Evolutionary conservation across 1,140 invertebrate genomes (phyloP).

Genomic region (Brachionus angularis): DNA sequence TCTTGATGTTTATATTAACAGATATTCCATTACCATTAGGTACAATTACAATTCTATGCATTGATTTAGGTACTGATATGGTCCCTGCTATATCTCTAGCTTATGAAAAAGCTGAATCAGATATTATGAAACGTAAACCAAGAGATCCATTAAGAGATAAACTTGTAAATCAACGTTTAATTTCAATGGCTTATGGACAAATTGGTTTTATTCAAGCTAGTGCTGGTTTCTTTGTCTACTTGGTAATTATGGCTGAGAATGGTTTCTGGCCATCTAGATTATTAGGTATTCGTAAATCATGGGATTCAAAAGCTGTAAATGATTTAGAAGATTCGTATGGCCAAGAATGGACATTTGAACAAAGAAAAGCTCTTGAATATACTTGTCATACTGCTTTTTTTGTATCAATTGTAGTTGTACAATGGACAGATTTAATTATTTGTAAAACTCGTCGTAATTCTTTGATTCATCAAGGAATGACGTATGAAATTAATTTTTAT

Average conservation of each 20-base stretch:
- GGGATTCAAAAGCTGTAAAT: conserved; percentile 92
- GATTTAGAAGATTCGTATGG: conserved; percentile 93
- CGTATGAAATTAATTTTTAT: conserved; percentile 15
- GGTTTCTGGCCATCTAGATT: conserved; percentile 81
- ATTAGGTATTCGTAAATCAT: conserved; percentile 84
- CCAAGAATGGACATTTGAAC: conserved; percentile 82
- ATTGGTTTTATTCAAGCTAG: conserved; percentile 89
- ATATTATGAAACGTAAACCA: conserved; percentile 97
- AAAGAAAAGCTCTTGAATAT: conserved; percentile 88
- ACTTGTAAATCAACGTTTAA: conserved; percentile 79
- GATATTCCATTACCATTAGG: conserved; percentile 94
- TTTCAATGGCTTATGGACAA: conserved; percentile 48
- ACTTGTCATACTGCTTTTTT: conserved; percentile 98
- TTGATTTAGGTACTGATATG: conserved; percentile 99
- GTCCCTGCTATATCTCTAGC: conserved; percentile 92
- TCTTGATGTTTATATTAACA: conserved; percentile 92
- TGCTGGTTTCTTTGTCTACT: conserved; percentile 97
- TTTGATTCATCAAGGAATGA: conserved; percentile 90
- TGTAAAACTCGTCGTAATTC: conserved; percentile 95
- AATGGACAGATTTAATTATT: conserved; percentile 97
- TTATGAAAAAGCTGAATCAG: conserved; percentile 88
- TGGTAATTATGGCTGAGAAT: conserved; percentile 97
- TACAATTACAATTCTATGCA: conserved; percentile 97
- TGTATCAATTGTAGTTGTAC: conserved; percentile 92
- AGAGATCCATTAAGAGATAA: conserved; percentile 85